Conservation (phyloP, 2,113 vertebrate genomes). For the Pogona vitticeps region DNA sequence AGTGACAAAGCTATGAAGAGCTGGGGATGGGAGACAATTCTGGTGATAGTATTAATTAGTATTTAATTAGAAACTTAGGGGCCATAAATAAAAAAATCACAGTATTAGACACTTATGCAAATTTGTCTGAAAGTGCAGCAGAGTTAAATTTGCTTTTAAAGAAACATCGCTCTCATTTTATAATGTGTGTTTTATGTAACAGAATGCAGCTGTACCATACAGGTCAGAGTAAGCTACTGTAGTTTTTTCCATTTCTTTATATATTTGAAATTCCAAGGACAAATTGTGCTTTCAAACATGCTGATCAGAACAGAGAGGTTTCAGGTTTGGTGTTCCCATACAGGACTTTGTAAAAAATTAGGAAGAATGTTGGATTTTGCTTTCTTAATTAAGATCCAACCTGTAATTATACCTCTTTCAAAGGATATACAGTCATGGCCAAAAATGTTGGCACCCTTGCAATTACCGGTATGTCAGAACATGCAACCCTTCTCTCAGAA, state of each 20-base stretch:
- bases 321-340: conserved; percentile 26
- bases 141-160: conserved; percentile 66
- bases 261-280: conserved; percentile 45
- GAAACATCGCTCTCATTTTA: conserved; percentile 49
- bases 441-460: no score
- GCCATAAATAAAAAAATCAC: conserved; percentile 85
- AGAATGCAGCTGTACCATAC: conserved; percentile 53
- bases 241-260: conserved; percentile 59
- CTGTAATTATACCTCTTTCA: conserved; percentile 37
- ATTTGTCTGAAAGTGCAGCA: conserved; percentile 66
- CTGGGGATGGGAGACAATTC: conserved; percentile 75
- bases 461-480: no score
- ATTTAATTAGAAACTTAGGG: conserved; percentile 88
- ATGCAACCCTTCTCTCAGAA: no score
- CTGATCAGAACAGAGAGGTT: conserved; percentile 50
- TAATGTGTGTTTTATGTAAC: conserved; percentile 25
- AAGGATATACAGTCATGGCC: no score
- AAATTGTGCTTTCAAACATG: conserved; percentile 49
- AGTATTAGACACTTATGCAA: conserved; percentile 75
- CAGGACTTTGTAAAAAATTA: conserved; percentile 52
- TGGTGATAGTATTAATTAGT: conserved; percentile 87
- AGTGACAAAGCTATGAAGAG: conserved; percentile 79
- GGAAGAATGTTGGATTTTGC: conserved; percentile 8
- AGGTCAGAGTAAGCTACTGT: conserved; percentile 43
- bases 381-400: background rate